These are phyloP conservation scores for Crepidodera aurea DNA, from an alignment of 2,888 invertebrate genomes.

Conservation along the genomic window DNA sequence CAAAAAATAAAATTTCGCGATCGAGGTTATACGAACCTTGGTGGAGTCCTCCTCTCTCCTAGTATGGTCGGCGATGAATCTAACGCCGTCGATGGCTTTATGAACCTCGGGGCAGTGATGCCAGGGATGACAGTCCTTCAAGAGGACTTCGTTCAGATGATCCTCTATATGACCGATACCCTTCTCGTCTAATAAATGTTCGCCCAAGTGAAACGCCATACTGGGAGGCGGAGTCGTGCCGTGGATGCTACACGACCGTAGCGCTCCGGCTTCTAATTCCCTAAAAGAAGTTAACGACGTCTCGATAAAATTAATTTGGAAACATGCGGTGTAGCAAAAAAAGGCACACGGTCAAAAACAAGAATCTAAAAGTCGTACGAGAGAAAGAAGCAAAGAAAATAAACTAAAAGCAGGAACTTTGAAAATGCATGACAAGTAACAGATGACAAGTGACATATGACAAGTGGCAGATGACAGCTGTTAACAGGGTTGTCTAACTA, in stretches of 20 bases:
- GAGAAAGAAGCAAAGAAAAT: too few relatives aligned
- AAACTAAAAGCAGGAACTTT: too few relatives aligned
- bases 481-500: too few relatives aligned
- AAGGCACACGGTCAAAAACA: too few relatives aligned
- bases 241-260: conserved; percentile 67
- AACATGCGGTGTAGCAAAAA: too few relatives aligned
- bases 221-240: conserved; percentile 69
- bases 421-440: too few relatives aligned
- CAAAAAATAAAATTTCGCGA: too few relatives aligned
- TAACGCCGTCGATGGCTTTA: conserved; percentile 91
- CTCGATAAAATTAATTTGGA: too few relatives aligned
- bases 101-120: conserved; percentile 91
- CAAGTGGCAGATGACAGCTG: too few relatives aligned
- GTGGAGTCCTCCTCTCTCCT: conserved; percentile 91
- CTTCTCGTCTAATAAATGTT: conserved; percentile 49
- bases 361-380: too few relatives aligned
- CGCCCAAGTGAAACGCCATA: conserved; percentile 60
- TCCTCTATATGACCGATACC: conserved; percentile 45
- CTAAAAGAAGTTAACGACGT: conserved; percentile 55
- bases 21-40: conserved; percentile 71
- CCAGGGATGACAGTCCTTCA: conserved; percentile 76
- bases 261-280: conserved; percentile 66
- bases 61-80: conserved; percentile 92
- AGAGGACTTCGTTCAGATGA: conserved; percentile 53
- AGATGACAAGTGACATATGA: too few relatives aligned